Evolutionary conservation across 2,113 vertebrate species (phyloP).

Genomic region (Ictidomys tridecemlineatus): DNA sequence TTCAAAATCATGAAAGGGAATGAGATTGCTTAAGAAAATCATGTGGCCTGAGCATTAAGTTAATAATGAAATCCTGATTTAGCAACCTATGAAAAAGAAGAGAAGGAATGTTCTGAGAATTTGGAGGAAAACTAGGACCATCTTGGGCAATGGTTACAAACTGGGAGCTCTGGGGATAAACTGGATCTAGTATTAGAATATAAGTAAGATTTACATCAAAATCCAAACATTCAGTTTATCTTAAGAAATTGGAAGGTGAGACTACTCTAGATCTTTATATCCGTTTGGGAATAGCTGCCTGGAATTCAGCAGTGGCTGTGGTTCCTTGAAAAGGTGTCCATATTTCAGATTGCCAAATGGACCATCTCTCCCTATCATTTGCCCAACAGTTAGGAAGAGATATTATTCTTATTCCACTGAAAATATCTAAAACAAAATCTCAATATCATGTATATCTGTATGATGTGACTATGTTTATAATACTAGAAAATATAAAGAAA

Average conservation of each 20-base stretch:
- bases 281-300: not conserved
- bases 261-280: not conserved
- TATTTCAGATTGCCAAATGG: not conserved
- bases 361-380: not conserved
- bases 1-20: not conserved
- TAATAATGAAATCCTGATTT: not conserved
- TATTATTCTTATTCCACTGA: not conserved
- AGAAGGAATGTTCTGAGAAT: not conserved
- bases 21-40: not conserved
- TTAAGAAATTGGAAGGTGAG: not conserved
- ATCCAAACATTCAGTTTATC: not conserved
- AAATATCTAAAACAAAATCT: constrained; percentile 35
- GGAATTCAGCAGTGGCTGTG: not conserved
- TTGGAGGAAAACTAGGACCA: not conserved
- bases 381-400: not conserved
- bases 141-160: not conserved
- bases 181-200: not conserved
- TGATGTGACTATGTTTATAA: not conserved
- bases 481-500: not conserved
- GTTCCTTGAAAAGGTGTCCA: not conserved
- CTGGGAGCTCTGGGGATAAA: not conserved
- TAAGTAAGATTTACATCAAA: not conserved
- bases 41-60: not conserved
- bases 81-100: not conserved
- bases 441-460: not conserved